Base-by-base conservation (phyloP, 2,797 vertebrate genomes). In the Acipenser transmontanus region DNA sequence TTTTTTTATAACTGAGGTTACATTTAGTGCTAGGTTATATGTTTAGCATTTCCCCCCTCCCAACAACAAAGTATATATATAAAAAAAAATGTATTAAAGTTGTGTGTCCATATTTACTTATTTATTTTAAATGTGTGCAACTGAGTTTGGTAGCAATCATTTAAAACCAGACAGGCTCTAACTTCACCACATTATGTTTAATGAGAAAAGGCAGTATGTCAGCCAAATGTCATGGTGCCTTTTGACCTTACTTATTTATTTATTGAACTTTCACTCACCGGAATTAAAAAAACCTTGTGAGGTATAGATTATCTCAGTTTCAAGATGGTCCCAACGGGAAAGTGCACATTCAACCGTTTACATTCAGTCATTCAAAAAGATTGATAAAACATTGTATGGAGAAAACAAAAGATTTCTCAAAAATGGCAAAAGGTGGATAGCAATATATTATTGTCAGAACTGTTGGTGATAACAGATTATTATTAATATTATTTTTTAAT, bases 221-320 rank as follows among this genome's bases (percentile, higher is more conserved):
- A 57, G 63, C 64, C n/a, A 57, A 65, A 65, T 65, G 34, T 65
- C 67, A 66, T 50, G 47, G 60, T 64, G 50, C 52, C 64, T 57
- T 49, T 65, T 57, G 52, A 57, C 51, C 64, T 57, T 47, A 8
- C 52, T 65, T 65, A 49, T 65, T 57, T 59, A 65, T 56, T 54
- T 47, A 65, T 63, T 50, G 54, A 62, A 57, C 51, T 59, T 65
- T 65, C 34, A 65, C 34, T 65, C 64, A 47, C 47, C 12, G 10
- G 56, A 52, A 65, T 65, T 57, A 65, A 65, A 57, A 20, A 34
- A 59, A 65, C 20, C 64, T 64, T 20, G 59, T 6, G 34, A 13
- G 34, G 47, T 59, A 65, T 13, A 65, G 52, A 65, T 54, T 54
- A n/a, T 65, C 52, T 65, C 57, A 34, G n/a, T 57, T 65, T 59